These are phyloP conservation scores for Papilio gigon DNA, from an alignment of 2,888 invertebrate genomes.

Conservation along the genomic window DNA sequence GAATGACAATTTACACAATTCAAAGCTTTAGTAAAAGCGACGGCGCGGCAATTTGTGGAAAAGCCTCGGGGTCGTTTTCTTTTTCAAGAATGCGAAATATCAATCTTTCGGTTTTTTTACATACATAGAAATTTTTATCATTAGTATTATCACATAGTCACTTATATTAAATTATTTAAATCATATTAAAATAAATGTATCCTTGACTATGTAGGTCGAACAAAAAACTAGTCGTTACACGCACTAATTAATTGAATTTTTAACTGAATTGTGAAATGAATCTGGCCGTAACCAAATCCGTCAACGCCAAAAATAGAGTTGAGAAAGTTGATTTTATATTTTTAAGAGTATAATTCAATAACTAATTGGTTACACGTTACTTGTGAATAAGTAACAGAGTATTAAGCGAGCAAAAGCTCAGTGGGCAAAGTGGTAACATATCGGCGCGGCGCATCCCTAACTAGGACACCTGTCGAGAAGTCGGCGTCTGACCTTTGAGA, in stretches of 20 bases:
- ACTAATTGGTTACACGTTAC: slow-evolving; percentile 9
- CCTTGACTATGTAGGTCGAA: slow-evolving; percentile 1
- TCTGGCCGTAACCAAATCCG: slow-evolving; percentile 23
- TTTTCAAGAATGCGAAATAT: neutral
- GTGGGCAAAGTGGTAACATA: neutral
- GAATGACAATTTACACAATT: neutral
- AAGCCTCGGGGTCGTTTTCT: slow-evolving; percentile 1
- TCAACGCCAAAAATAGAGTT: slow-evolving; percentile 30
- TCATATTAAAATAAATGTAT: neutral
- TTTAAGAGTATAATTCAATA: slow-evolving; percentile 7
- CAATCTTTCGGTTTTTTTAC: neutral
- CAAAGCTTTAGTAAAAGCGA: neutral
- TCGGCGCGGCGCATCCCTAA: slow-evolving; percentile 42
- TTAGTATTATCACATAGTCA: no score
- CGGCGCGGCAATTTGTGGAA: slow-evolving; percentile 7
- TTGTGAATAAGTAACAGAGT: neutral
- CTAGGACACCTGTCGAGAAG: slow-evolving; percentile 56
- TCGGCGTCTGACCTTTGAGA: slow-evolving; percentile 52
- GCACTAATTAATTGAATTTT: slow-evolving; percentile 35
- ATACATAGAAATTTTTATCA: neutral
- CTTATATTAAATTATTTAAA: neutral
- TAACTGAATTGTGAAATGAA: slow-evolving; percentile 35
- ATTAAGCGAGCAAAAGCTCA: neutral
- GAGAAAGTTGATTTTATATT: slow-evolving; percentile 33
- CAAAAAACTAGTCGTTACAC: slow-evolving; percentile 30